Conservation (phyloP, 2,888 invertebrate genomes). For the Saturnia japonica region DNA sequence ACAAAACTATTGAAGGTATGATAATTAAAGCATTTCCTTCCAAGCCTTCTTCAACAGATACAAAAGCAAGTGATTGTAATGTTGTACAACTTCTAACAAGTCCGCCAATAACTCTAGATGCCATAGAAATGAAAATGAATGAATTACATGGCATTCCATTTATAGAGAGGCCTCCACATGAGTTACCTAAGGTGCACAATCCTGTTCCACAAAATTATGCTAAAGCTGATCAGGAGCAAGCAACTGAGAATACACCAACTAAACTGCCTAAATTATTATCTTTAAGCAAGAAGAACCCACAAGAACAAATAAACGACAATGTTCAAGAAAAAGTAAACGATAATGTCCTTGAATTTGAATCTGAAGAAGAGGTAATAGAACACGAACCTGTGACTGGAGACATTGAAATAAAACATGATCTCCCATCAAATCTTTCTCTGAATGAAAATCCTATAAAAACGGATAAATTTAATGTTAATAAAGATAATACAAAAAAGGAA, state of each 20-base stretch:
- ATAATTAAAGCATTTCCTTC: slow-evolving; percentile 55
- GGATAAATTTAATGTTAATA: slow-evolving; percentile 27
- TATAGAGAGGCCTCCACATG: slow-evolving; percentile 63
- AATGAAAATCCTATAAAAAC: slow-evolving; percentile 32
- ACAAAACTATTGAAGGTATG: slow-evolving; percentile 73
- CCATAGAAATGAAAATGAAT: slow-evolving; percentile 76
- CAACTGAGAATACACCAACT: slow-evolving; percentile 35
- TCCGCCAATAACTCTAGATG: no score
- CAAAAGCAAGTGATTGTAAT: slow-evolving; percentile 28
- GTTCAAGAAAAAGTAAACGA: slow-evolving; percentile 39
- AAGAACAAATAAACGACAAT: slow-evolving; percentile 40
- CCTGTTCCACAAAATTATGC: slow-evolving; percentile 27
- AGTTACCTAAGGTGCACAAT: slow-evolving; percentile 51
- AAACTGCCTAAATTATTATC: slow-evolving; percentile 55
- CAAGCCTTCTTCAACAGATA: slow-evolving; percentile 50
- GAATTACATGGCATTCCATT: slow-evolving; percentile 73
- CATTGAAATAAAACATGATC: slow-evolving; percentile 39
- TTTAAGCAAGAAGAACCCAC: slow-evolving; percentile 45
- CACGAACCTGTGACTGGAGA: slow-evolving; percentile 57
- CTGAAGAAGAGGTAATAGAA: slow-evolving; percentile 57
- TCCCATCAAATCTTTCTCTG: slow-evolving; percentile 29
- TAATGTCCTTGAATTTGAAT: slow-evolving; percentile 45
- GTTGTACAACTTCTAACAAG: slow-evolving; percentile 21
- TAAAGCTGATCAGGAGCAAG: slow-evolving; percentile 44
- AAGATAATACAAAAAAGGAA: slow-evolving; percentile 52